phyloP scores from a whole-genome alignment of 2,113 vertebrate genomes.

The Tetrao urogallus region DNA sequence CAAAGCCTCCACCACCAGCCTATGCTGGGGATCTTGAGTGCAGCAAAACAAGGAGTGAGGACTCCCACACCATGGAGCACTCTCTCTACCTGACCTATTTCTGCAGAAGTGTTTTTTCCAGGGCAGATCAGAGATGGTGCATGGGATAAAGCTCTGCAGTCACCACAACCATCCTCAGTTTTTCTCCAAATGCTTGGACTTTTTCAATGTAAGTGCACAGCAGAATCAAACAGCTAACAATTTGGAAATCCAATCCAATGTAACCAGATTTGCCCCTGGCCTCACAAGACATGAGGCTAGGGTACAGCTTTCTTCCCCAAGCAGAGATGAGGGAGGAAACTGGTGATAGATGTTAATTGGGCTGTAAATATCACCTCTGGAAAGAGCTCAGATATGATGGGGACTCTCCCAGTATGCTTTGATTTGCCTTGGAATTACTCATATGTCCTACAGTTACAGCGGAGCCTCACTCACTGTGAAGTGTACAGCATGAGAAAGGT shows the following conservation, averaged over 20 bases:
- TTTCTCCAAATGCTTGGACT: not conserved
- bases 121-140: not conserved
- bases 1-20: not conserved
- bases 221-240: not conserved
- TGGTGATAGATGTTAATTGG: slow-evolving; percentile 38
- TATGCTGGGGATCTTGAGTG: not conserved
- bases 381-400: slow-evolving; percentile 2
- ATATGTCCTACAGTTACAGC: not conserved
- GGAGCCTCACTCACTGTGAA: not conserved
- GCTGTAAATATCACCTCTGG: slow-evolving; percentile 18
- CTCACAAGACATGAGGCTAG: not conserved
- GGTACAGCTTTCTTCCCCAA: not conserved
- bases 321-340: not conserved
- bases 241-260: not conserved
- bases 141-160: not conserved
- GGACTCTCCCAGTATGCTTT: not conserved
- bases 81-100: not conserved
- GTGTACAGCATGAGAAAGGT: not conserved
- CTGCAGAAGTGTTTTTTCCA: not conserved
- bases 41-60: accelerated
- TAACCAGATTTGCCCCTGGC: not conserved
- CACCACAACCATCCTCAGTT: not conserved
- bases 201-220: not conserved
- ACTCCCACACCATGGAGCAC: not conserved
- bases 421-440: slow-evolving; percentile 1